Evolutionary conservation across 2,797 vertebrate species (phyloP), one percentile per base, ranked within the genome.

Genomic region (Hippopotamyrus pictus): DNA sequence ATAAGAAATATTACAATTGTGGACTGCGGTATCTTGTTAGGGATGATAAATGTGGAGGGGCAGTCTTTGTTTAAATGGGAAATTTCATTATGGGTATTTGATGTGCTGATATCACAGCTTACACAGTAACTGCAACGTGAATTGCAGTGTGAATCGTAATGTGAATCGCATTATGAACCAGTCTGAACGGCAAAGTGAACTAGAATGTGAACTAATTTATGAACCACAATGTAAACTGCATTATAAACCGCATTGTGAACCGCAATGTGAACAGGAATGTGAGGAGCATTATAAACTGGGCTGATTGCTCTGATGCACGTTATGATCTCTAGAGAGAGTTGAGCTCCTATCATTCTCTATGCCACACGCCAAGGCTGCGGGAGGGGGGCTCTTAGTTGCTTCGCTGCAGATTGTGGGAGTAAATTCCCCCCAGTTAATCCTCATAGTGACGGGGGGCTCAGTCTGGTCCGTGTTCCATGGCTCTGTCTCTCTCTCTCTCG

Each of bases 381-480:
- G 22, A 7, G 50, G 50, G 50, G 25, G 83, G 7, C 19, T 86
- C 84, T 29, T 17, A 33, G 50, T 51, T 37, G 85, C 12, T 86
- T 54, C 29, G 7, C 85, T 29, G 85, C 51, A 51, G 85, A 59
- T 86, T 51, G 29, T 54, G 50, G 25, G 50, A 59, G 85, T 50
- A 50, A 69, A 69, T 48, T 46, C 37, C 12, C 48, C 69, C 46
- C 88, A 14, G 29, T 83, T 89, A 89, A 83, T 89, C 88, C 88
- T 83, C 88, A 89, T 17, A 25, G 69, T 82, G 73, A n/a, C 22
- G 22, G 79, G 33, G 76, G 29, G 29, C 69, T 89, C 88, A 57
- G 50, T 53, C 88, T 82, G 51, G 29, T 76, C 69, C 33, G 2
- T 37, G 37, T 41, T 76, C 69, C 37, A 9, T 33, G 48, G 48